Conservation (phyloP, 2,797 vertebrate species). For the Gastrophryne carolinensis region DNA sequence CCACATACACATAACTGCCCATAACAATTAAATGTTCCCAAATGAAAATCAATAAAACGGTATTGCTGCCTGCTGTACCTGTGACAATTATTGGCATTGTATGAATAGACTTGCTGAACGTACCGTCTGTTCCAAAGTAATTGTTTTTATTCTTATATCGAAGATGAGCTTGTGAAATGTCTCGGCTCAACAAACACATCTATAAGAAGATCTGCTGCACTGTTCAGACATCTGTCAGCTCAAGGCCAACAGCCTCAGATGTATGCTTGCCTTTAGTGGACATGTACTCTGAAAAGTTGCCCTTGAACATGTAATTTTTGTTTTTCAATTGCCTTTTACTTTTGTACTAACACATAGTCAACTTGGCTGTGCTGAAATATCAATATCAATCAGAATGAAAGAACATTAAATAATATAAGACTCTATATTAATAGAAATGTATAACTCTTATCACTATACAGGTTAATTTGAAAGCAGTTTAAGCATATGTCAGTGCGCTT, state of each 20-base stretch:
- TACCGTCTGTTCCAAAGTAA: slow-evolving; percentile 43
- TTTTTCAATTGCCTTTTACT: not conserved
- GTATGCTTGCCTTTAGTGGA: too few relatives aligned
- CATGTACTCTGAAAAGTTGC: not conserved
- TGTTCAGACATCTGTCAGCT: slow-evolving; percentile 20
- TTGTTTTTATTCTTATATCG: slow-evolving; percentile 45
- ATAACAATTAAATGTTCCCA: slow-evolving; percentile 47
- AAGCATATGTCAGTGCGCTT: too few relatives aligned
- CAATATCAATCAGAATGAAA: too few relatives aligned
- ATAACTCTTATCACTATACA: too few relatives aligned
- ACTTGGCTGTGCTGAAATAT: too few relatives aligned
- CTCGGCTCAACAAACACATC: slow-evolving; percentile 31
- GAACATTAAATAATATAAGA: too few relatives aligned
- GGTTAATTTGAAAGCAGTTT: too few relatives aligned
- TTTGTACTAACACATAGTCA: too few relatives aligned
- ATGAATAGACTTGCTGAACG: slow-evolving; percentile 35
- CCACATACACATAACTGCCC: slow-evolving; percentile 35
- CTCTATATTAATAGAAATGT: too few relatives aligned
- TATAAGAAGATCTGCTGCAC: slow-evolving; percentile 25
- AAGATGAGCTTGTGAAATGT: slow-evolving; percentile 38
- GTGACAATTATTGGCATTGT: slow-evolving; percentile 44
- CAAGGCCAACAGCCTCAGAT: slow-evolving; percentile 28
- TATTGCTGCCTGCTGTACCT: slow-evolving; percentile 45
- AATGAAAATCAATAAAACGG: slow-evolving; percentile 48
- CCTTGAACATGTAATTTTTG: slow-evolving; percentile 25